phyloP scores from a whole-genome alignment of 2,797 vertebrate genomes.

The Phataginus tricuspis region DNA sequence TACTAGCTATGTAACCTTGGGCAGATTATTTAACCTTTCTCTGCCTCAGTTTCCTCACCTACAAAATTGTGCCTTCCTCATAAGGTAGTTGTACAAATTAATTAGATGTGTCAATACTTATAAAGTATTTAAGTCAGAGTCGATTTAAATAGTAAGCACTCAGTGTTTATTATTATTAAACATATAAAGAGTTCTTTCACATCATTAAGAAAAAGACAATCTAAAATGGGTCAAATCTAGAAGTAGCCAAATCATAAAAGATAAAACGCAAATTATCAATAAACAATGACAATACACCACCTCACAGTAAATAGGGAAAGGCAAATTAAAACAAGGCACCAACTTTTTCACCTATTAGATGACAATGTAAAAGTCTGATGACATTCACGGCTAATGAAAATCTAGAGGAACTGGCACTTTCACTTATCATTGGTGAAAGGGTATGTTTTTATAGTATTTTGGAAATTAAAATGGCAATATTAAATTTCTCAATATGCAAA shows the following conservation, averaged over 20 bases:
- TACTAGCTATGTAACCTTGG: not conserved
- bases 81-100: not conserved
- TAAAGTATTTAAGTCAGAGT: not conserved
- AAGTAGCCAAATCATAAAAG: not conserved
- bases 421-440: not conserved
- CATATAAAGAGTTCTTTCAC: not conserved
- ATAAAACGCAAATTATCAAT: not conserved
- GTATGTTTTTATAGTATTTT: not conserved
- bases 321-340: not conserved
- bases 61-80: not conserved
- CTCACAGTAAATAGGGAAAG: not conserved
- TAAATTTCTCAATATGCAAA: not conserved
- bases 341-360: not conserved
- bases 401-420: not conserved
- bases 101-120: not conserved
- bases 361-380: not conserved
- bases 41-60: not conserved
- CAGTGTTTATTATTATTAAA: not conserved
- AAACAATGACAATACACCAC: not conserved
- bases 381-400: not conserved
- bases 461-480: not conserved
- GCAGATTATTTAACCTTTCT: not conserved
- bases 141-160: conserved; percentile 1
- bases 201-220: not conserved
- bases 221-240: not conserved